phyloP scores from a whole-genome alignment of 2,888 invertebrate species.

The Caenorhabditis macrosperma region DNA sequence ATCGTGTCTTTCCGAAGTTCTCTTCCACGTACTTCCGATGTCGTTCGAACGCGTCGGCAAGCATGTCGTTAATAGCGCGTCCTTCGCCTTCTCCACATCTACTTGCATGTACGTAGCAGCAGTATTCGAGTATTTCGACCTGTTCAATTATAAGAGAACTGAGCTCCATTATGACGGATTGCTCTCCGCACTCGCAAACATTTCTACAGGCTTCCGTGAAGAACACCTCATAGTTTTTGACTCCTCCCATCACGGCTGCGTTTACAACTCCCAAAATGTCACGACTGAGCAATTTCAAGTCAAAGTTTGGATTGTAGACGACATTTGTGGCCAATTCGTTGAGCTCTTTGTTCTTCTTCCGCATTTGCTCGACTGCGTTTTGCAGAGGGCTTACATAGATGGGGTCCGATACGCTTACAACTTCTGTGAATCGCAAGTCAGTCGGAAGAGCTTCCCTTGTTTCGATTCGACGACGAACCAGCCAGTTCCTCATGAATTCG shows the following conservation, averaged over 20 bases:
- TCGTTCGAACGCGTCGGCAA: constrained; percentile 68
- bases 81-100: constrained; percentile 48
- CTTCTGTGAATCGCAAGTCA: constrained; percentile 59
- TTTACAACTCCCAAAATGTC: constrained; percentile 74
- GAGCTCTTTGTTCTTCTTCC: constrained; percentile 60
- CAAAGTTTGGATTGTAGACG: constrained; percentile 48
- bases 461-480: constrained; percentile 58
- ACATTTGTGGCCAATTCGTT: constrained; percentile 37
- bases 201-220: constrained; percentile 69
- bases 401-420: constrained; percentile 47
- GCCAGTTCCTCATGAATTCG: constrained; percentile 70
- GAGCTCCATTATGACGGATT: constrained; percentile 58
- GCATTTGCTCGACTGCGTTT: constrained; percentile 65
- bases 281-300: constrained; percentile 66
- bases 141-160: constrained; percentile 71
- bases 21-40: constrained; percentile 71
- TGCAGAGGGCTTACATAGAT: constrained; percentile 55
- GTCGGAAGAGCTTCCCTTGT: constrained; percentile 51
- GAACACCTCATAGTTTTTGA: constrained; percentile 73
- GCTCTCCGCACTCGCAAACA: constrained; percentile 69
- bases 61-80: constrained; percentile 65
- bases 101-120: constrained; percentile 72
- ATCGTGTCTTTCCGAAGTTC: constrained; percentile 66
- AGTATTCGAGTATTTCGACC: constrained; percentile 74
- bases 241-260: constrained; percentile 68